phyloP scores from a whole-genome alignment of 2,113 vertebrate genomes.

The Rhinoptilus africanus region DNA sequence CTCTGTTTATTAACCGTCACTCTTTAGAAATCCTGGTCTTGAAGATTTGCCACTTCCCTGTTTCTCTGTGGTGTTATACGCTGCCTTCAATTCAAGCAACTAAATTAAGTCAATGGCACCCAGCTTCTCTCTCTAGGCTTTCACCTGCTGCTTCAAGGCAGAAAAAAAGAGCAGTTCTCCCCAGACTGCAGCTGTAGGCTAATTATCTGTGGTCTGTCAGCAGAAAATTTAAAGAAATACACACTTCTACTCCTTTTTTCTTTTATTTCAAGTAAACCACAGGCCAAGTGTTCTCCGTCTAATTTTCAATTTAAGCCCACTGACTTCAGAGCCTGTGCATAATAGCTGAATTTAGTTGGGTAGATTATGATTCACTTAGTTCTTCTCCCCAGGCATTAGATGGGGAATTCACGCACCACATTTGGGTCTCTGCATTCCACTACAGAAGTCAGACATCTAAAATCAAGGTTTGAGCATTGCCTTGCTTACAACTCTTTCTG shows the following conservation, averaged over 20 bases:
- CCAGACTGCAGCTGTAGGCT: conserved; percentile 52
- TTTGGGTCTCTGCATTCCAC: neutral
- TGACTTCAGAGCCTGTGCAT: neutral
- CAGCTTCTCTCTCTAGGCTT: conserved; percentile 43
- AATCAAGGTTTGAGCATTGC: neutral
- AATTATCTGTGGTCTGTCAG: conserved; percentile 54
- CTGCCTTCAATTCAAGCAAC: conserved; percentile 23
- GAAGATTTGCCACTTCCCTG: neutral
- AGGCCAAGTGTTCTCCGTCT: neutral
- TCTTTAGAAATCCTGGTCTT: neutral
- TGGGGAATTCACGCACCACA: neutral
- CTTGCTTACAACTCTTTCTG: neutral
- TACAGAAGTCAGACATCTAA: neutral
- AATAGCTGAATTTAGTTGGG: neutral
- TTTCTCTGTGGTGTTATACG: neutral
- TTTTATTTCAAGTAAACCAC: conserved; percentile 24
- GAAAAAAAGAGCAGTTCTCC: conserved; percentile 21
- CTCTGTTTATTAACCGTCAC: neutral
- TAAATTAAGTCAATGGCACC: conserved; percentile 53
- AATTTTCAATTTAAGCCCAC: neutral
- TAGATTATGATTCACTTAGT: neutral
- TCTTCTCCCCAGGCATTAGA: neutral
- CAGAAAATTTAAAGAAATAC: conserved; percentile 58
- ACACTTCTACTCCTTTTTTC: neutral
- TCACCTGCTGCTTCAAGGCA: conserved; percentile 50